Percentiles rank a stretch among this genome's conserved stretches.
These are phyloP conservation scores for Pempheris klunzingeri DNA, from an alignment of 2,797 vertebrate genomes.

Conservation along the genomic window DNA sequence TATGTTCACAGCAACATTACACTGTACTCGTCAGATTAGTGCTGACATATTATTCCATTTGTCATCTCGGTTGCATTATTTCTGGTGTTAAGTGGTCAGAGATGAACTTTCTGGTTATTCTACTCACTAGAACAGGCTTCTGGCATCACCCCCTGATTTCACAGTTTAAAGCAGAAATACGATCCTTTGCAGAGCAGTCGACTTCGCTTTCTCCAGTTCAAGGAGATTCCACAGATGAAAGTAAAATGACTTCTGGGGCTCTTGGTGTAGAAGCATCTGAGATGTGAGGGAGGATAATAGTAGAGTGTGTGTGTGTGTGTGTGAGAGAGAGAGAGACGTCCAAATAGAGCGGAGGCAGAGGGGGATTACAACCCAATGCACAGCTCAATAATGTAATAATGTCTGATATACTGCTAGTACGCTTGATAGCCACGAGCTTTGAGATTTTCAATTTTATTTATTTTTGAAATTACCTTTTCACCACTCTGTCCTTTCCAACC, in stretches of 20 bases:
- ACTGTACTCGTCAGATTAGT: background rate
- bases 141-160: background rate
- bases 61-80: background rate
- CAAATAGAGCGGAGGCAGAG: constrained; percentile 5
- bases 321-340: constrained; percentile 7
- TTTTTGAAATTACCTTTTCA: constrained; percentile 25
- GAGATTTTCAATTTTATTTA: constrained; percentile 13
- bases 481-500: too few species aligned
- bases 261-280: constrained; percentile 24
- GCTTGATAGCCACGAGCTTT: constrained; percentile 12
- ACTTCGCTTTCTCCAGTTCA: constrained; percentile 38
- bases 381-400: constrained; percentile 37
- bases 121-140: background rate
- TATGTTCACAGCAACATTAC: background rate
- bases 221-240: constrained; percentile 45
- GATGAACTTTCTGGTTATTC: too few species aligned
- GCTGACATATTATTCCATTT: background rate
- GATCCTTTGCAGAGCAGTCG: constrained; percentile 12
- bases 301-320: background rate
- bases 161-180: constrained; percentile 25
- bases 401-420: constrained; percentile 18
- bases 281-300: constrained; percentile 23
- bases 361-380: constrained; percentile 36
- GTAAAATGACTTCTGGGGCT: constrained; percentile 34
- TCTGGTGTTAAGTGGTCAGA: background rate